Evolutionary conservation across 2,888 invertebrate species (phyloP).

Genomic region (Drosophila kuntzei): DNA sequence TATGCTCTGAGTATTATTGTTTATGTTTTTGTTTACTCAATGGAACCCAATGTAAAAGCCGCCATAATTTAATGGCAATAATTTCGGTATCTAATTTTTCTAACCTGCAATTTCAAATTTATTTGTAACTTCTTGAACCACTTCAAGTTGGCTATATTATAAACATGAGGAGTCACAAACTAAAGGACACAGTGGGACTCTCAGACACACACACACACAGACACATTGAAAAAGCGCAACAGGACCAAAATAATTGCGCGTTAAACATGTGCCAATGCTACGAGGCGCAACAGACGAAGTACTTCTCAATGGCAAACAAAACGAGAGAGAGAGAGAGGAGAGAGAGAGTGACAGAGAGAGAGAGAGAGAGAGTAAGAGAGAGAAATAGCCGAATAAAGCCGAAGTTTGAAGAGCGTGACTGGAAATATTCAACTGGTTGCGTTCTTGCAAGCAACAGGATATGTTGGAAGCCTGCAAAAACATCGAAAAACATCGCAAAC

Average conservation of each 20-base stretch:
- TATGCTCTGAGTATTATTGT: too few species aligned
- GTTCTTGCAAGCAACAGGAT: constrained; percentile 78
- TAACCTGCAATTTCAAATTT: constrained; percentile 11
- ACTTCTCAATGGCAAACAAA: constrained; percentile 3
- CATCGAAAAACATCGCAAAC: constrained; percentile 73
- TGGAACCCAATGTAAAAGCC: too few species aligned
- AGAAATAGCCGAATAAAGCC: constrained; percentile 38
- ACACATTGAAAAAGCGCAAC: constrained; percentile 70
- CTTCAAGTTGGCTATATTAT: constrained; percentile 51
- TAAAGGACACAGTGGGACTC: constrained; percentile 29
- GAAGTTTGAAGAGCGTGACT: constrained; percentile 59
- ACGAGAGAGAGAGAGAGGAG: background rate
- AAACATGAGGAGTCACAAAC: constrained; percentile 31
- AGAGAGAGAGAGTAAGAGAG: background rate
- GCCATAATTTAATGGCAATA: too few species aligned
- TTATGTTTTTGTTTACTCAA: too few species aligned
- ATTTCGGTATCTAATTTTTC: too few species aligned
- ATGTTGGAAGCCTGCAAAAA: constrained; percentile 75
- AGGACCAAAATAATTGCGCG: constrained; percentile 80
- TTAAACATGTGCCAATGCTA: constrained; percentile 75
- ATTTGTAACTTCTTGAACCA: too few species aligned
- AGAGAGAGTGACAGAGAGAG: background rate
- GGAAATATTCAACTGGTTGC: constrained; percentile 80
- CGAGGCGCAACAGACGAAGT: constrained; percentile 61
- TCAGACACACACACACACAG: constrained; percentile 38